These are phyloP conservation scores for Ptychadena robeensis DNA, from an alignment of 2,797 vertebrate genomes.

Conservation along the genomic window DNA sequence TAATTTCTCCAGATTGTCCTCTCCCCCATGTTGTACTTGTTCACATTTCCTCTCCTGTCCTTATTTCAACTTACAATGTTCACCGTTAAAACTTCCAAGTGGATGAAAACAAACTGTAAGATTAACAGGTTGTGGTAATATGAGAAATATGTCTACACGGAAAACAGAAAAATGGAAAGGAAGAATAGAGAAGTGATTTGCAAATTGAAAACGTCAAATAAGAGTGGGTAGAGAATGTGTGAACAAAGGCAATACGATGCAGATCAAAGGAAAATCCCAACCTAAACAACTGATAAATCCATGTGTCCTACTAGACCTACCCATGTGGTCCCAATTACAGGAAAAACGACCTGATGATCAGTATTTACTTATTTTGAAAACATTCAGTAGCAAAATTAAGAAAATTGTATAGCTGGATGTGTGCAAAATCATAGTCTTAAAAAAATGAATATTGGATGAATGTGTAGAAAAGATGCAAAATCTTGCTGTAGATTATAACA, in stretches of 20 bases:
- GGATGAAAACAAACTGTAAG: not conserved
- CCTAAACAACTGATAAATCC: not conserved
- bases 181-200: not conserved
- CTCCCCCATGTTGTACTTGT: not conserved
- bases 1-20: not conserved
- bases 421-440: too few species aligned
- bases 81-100: not conserved
- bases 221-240: not conserved
- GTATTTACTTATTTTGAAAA: not conserved
- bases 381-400: too few species aligned
- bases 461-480: too few species aligned
- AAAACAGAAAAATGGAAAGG: not conserved
- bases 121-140: constrained; percentile 13
- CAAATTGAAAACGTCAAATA: not conserved
- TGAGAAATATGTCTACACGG: not conserved
- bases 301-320: not conserved
- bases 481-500: too few species aligned
- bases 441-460: too few species aligned
- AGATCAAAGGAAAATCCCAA: not conserved
- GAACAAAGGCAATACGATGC: not conserved
- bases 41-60: constrained; percentile 6
- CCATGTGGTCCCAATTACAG: not conserved
- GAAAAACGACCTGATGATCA: not conserved
- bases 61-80: constrained; percentile 16
- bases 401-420: too few species aligned